Conservation (phyloP, 2,888 invertebrate species). For the Amblyjoppa proteus region DNA sequence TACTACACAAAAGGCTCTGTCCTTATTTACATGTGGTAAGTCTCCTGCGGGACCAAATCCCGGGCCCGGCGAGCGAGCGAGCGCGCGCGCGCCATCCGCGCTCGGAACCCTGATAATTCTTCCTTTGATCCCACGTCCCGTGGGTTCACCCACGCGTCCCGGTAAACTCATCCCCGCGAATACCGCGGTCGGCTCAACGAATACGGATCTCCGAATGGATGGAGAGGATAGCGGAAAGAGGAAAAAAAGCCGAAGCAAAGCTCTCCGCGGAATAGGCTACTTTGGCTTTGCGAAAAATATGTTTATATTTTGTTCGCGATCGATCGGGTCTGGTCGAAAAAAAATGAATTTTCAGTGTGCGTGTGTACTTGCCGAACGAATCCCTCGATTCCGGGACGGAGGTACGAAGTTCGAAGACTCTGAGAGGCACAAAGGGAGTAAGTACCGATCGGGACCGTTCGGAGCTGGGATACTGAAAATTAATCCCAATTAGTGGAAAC, state of each 20-base stretch:
- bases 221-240: constrained; percentile 18
- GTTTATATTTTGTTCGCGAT: background rate
- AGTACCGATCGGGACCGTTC: constrained; percentile 1
- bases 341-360: background rate
- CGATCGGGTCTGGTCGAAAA: background rate
- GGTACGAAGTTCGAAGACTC: constrained; percentile 9
- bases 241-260: constrained; percentile 66
- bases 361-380: background rate
- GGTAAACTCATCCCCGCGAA: constrained; percentile 61
- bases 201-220: constrained; percentile 73
- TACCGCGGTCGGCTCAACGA: constrained; percentile 72
- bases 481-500: constrained; percentile 67
- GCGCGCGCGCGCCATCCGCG: constrained; percentile 53
- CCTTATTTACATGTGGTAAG: constrained; percentile 85
- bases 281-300: constrained; percentile 53
- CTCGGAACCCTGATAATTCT: constrained; percentile 85
- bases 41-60: constrained; percentile 85
- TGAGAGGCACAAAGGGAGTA: background rate
- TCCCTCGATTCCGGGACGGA: background rate
- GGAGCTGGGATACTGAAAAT: constrained; percentile 35
- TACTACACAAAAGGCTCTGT: constrained; percentile 77
- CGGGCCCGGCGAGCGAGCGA: constrained; percentile 74
- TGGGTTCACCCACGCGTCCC: constrained; percentile 75
- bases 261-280: constrained; percentile 28
- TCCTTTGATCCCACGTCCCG: constrained; percentile 84